Conservation (phyloP, 2,113 vertebrate species). For the Ursus arctos region DNA sequence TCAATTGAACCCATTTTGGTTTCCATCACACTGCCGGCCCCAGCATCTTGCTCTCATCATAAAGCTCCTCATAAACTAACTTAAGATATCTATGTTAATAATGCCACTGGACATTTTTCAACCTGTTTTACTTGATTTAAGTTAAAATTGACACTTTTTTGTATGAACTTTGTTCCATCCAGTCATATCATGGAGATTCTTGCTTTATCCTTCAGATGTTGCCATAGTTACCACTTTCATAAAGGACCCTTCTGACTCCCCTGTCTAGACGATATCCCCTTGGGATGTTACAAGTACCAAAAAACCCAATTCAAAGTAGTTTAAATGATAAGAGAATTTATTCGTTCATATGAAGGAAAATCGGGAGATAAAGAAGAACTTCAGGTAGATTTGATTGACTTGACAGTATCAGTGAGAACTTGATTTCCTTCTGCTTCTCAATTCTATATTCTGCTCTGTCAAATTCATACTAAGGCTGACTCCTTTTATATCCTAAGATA, state of each 20-base stretch:
- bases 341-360: not conserved
- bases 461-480: not conserved
- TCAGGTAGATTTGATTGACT: not conserved
- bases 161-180: not conserved
- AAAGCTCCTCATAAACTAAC: not conserved
- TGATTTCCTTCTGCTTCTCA: not conserved
- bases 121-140: not conserved
- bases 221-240: not conserved
- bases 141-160: not conserved
- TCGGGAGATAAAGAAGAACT: not conserved
- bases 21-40: not conserved
- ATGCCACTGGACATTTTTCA: not conserved
- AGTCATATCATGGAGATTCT: not conserved
- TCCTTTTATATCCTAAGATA: not conserved
- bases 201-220: not conserved
- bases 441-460: not conserved
- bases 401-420: not conserved
- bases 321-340: conserved; percentile 6
- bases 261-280: not conserved
- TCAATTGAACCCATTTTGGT: not conserved
- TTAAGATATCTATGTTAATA: not conserved
- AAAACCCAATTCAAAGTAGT: not conserved
- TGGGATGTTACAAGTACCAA: not conserved
- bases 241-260: not conserved
- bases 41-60: not conserved